Evolutionary conservation across 1,140 invertebrate species (phyloP).

Genomic region (Trachymyrmex cornetzi): DNA sequence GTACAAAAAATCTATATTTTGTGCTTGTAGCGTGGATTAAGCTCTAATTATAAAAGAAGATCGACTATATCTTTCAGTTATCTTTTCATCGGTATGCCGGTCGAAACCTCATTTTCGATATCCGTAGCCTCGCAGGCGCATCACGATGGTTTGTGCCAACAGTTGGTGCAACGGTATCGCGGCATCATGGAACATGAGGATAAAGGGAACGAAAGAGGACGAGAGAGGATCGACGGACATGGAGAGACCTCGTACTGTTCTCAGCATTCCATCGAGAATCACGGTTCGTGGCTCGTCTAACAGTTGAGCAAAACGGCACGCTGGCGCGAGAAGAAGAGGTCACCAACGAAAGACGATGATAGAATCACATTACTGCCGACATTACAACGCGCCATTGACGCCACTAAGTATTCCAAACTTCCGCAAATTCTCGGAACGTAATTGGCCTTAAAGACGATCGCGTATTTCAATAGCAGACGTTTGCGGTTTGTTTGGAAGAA

Average conservation of each 20-base stretch:
- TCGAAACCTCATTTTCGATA: conserved; percentile 62
- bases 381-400: conserved; percentile 68
- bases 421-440: conserved; percentile 44
- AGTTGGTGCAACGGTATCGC: conserved; percentile 68
- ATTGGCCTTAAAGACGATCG: conserved; percentile 59
- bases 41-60: conserved; percentile 19
- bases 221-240: conserved; percentile 10
- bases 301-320: conserved; percentile 62
- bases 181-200: conserved; percentile 46
- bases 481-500: not conserved
- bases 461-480: not conserved
- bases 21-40: not conserved
- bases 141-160: conserved; percentile 64
- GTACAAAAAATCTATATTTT: not conserved
- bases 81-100: conserved; percentile 11
- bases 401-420: conserved; percentile 27
- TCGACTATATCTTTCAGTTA: not conserved
- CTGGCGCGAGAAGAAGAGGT: conserved; percentile 45
- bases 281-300: conserved; percentile 68
- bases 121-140: conserved; percentile 49
- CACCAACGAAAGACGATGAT: conserved; percentile 47
- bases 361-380: conserved; percentile 15
- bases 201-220: conserved; percentile 14
- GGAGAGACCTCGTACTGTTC: conserved; percentile 71
- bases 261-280: conserved; percentile 76